Evolutionary conservation across 2,888 invertebrate species (phyloP).

Genomic region (Masnerella sp.): DNA sequence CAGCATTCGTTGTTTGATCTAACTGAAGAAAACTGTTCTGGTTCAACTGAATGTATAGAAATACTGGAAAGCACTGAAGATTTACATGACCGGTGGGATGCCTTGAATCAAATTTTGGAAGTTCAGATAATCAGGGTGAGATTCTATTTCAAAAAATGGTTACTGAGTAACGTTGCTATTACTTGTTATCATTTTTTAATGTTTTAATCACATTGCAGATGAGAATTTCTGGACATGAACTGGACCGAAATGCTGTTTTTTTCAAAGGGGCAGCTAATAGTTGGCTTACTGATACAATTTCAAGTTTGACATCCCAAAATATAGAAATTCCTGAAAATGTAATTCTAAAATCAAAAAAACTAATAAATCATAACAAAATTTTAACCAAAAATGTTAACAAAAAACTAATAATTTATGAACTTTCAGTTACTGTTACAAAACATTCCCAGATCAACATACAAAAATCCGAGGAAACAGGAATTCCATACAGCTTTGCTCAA

Average conservation of each 20-base stretch:
- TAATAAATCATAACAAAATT: too few species aligned
- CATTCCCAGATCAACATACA: conserved; percentile 76
- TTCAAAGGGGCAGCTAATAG: conserved; percentile 68
- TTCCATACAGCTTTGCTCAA: conserved; percentile 78
- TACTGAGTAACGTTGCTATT: neutral
- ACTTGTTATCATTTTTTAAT: too few species aligned
- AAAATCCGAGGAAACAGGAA: conserved; percentile 75
- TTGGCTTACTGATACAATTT: conserved; percentile 74
- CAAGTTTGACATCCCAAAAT: conserved; percentile 74
- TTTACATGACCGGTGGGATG: conserved; percentile 86
- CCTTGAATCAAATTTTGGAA: conserved; percentile 85
- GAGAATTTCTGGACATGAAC: conserved; percentile 81
- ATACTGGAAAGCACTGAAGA: conserved; percentile 81
- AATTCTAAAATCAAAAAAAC: too few species aligned
- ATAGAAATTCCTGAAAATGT: conserved; percentile 40
- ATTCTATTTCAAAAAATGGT: neutral
- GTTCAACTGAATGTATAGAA: conserved; percentile 68
- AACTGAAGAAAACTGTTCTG: conserved; percentile 69
- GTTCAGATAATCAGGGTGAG: conserved; percentile 84
- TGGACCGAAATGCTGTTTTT: conserved; percentile 75
- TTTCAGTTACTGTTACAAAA: conserved; percentile 68
- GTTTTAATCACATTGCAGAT: conserved; percentile 76
- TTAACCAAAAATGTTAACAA: too few species aligned
- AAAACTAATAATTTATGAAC: neutral
- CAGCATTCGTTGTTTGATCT: conserved; percentile 80